phyloP scores from a whole-genome alignment of 2,113 vertebrate genomes.

The western clawed frog (Xenopus tropicalis) region DNA sequence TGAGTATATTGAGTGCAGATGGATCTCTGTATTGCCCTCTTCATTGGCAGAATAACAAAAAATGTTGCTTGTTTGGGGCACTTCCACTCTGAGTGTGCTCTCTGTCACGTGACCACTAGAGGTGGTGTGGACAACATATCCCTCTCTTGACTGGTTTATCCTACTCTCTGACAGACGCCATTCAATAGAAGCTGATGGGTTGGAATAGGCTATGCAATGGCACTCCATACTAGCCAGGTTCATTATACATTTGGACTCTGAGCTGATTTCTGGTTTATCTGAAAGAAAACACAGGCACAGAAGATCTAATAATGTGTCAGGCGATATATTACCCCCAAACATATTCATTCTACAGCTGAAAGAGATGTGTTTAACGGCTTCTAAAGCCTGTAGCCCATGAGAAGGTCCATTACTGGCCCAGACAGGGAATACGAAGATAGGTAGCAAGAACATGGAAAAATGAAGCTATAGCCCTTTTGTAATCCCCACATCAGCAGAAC shows the following conservation, averaged over 20 bases:
- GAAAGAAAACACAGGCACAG: background rate
- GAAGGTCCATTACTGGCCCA: no score
- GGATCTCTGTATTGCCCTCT: background rate
- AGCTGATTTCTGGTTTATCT: background rate
- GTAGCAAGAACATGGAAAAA: no score
- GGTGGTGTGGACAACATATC: background rate
- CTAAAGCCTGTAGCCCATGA: no score
- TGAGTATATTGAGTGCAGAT: background rate
- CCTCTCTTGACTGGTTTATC: background rate
- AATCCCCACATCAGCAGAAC: no score
- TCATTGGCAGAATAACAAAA: background rate
- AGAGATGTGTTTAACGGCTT: no score
- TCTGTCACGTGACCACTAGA: background rate
- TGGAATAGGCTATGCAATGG: background rate
- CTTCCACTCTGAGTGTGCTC: background rate
- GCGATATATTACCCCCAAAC: no score
- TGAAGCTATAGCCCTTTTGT: no score
- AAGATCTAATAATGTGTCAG: no score
- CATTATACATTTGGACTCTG: background rate
- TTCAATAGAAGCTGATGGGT: background rate
- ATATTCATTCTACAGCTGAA: background rate
- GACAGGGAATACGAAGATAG: no score
- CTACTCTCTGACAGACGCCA: background rate
- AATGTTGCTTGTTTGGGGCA: background rate
- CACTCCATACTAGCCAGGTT: background rate